Evolutionary conservation across 2,797 vertebrate genomes (phyloP), one percentile per base, ranked within the genome.

Genomic region (Dendrocincla fuliginosa): DNA sequence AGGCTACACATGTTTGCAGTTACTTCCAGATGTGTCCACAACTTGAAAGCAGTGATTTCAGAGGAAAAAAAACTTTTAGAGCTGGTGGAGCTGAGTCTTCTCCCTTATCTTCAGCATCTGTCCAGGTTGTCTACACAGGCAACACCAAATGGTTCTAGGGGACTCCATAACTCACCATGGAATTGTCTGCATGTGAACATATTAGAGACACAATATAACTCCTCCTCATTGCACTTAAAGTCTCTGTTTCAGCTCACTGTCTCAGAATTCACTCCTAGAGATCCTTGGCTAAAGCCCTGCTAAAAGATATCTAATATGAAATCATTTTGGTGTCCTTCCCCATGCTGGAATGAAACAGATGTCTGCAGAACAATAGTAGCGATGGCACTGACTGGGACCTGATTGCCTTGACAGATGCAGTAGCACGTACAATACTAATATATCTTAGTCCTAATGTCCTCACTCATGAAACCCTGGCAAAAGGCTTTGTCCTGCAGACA

Each of bases 201-300:
- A 76, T 64, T 27, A 78, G 37, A 65, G 32, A 84, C 25, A 68
- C 53, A 87, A 53, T 4, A 17, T 41, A 82, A 33, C 49, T 74
- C 27, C 32, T 63, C 35, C 23, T 13, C 10, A 3, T 65, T n/a
- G 42, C 4, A 55, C 33, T 78, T 59, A 33, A 65, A 84, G 41
- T 18, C 41, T 80, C 65, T 46, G 23, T 44, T 63, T 70, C 89
- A 79, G 56, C 68, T 59, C 65, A 65, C 79, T 61, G 39, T 44
- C 75, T 93, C 80, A 79, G 83, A 89, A 91, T 70, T 79, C 46
- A 49, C 83, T 95, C 83, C 93, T 96, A 83, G 94, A 96, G 67
- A 70, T 79, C 65, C 86, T 69, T 84, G 83, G 81, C 90, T 91
- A 42, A 87, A 90, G 60, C 46, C n/a, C 52, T 84, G 42, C 67